Evolutionary conservation across 2,113 vertebrate genomes (phyloP).

Genomic region (Lutjanus erythropterus): DNA sequence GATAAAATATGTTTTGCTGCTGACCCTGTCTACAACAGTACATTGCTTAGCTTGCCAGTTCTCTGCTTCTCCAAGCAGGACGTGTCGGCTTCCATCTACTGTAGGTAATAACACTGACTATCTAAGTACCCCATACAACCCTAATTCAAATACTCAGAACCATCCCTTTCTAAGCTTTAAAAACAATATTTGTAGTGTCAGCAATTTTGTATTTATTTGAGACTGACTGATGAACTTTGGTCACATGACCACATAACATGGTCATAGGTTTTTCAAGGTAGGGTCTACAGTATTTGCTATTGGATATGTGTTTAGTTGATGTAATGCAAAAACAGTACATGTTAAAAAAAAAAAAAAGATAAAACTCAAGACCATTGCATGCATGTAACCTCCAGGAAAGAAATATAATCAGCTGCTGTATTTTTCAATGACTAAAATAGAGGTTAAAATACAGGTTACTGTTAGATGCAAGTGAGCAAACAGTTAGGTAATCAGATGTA

Average conservation of each 20-base stretch:
- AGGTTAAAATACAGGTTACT: background rate
- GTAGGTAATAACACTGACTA: no score
- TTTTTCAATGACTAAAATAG: background rate
- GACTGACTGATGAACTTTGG: background rate
- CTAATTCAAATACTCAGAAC: no score
- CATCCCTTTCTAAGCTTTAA: slow-evolving; percentile 1
- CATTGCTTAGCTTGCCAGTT: no score
- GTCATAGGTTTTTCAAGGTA: background rate
- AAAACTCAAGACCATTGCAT: background rate
- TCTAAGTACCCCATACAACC: no score
- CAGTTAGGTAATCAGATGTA: background rate
- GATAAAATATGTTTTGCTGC: no score
- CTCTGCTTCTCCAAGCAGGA: no score
- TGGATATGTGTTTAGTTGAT: slow-evolving; percentile 7
- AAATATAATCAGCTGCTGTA: background rate
- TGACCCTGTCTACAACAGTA: no score
- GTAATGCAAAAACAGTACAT: background rate
- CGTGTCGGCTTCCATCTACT: no score
- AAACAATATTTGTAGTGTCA: background rate
- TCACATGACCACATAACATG: background rate
- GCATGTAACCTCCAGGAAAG: background rate
- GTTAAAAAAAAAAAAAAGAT: background rate
- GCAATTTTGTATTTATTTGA: background rate
- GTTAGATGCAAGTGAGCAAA: background rate
- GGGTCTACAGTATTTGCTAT: background rate